Evolutionary conservation across 2,113 vertebrate species (phyloP).

Genomic region (Sminthopsis crassicaudata): DNA sequence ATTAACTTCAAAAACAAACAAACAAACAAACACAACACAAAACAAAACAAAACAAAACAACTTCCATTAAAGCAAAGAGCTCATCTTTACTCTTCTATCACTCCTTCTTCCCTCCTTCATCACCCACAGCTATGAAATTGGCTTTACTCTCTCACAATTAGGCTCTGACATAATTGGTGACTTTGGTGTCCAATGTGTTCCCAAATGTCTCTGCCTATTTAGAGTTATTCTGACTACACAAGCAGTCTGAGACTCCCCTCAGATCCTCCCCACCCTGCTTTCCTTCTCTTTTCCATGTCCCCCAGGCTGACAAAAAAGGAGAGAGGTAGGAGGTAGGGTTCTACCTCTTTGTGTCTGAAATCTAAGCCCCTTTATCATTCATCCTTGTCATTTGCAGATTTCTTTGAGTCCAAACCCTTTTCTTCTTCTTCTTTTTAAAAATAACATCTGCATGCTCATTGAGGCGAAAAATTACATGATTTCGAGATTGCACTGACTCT

Average conservation of each 20-base stretch:
- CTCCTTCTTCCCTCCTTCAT: rapidly evolving
- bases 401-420: constrained; percentile 67
- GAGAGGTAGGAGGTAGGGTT: rapidly evolving
- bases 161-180: constrained; percentile 31
- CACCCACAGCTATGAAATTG: neutral
- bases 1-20: no score
- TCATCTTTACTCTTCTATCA: rapidly evolving
- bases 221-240: constrained; percentile 29
- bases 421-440: neutral
- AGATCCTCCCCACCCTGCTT: neutral
- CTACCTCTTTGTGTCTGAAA: rapidly evolving
- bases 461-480: constrained; percentile 86
- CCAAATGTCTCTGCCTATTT: constrained; percentile 55
- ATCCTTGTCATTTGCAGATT: neutral
- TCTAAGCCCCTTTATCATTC: constrained; percentile 54
- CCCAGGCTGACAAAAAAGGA: neutral
- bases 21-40: no score
- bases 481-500: constrained; percentile 73
- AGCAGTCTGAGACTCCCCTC: neutral
- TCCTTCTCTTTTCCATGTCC: neutral
- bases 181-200: constrained; percentile 36
- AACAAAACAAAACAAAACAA: no score
- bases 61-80: neutral
- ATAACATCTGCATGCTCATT: constrained; percentile 80
- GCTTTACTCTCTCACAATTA: rapidly evolving